Evolutionary conservation across 2,797 vertebrate species (phyloP).

Genomic region (Psittacula derbiana): DNA sequence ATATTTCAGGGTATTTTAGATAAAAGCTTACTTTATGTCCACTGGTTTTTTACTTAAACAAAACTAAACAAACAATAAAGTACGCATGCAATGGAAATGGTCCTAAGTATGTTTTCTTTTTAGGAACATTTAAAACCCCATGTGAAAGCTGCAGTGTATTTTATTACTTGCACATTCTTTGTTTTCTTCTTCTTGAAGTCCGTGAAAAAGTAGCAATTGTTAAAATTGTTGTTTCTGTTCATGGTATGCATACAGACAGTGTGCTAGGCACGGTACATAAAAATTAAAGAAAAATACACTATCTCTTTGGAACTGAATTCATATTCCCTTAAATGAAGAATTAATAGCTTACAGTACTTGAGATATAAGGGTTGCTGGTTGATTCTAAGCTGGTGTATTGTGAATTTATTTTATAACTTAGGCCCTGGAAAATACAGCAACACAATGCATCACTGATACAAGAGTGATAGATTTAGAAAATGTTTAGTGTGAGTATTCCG

Average conservation of each 20-base stretch:
- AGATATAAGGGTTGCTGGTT: conserved; percentile 30
- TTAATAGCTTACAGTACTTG: conserved; percentile 34
- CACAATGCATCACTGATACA: conserved; percentile 71
- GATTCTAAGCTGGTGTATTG: conserved; percentile 47
- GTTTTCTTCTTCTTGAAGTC: not conserved
- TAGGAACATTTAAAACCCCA: not conserved
- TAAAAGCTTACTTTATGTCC: not conserved
- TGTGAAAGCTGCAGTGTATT: not conserved
- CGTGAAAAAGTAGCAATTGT: not conserved
- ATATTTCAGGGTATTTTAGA: not conserved
- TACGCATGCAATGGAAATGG: not conserved
- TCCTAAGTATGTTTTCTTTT: not conserved
- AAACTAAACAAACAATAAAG: not conserved
- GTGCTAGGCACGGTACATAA: not conserved
- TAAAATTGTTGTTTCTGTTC: not conserved
- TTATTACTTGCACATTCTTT: not conserved
- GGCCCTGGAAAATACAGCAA: conserved; percentile 47
- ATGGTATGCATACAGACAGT: not conserved
- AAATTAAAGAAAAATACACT: not conserved
- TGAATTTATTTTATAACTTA: conserved; percentile 62
- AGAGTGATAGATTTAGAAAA: conserved; percentile 71
- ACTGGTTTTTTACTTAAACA: not conserved
- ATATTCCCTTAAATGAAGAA: conserved; percentile 59
- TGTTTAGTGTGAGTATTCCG: conserved; percentile 68
- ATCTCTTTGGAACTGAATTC: conserved; percentile 5